These are phyloP conservation scores for Astreopora myriophthalma DNA, from an alignment of 64 coral and sea anemone genomes.

Conservation along the genomic window DNA sequence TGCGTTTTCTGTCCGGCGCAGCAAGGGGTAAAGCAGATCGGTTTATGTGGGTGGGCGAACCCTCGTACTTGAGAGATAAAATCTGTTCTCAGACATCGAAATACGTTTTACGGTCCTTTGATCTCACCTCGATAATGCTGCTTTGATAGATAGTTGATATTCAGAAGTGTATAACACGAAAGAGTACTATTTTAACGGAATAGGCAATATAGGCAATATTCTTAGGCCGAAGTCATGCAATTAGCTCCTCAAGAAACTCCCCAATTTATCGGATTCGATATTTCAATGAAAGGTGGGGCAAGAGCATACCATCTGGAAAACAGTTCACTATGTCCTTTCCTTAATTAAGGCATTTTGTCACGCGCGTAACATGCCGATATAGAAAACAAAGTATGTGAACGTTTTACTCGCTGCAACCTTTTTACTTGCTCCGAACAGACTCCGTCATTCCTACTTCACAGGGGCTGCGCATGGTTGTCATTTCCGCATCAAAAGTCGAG, in stretches of 20 bases:
- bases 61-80: not conserved
- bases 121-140: no score
- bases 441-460: no score
- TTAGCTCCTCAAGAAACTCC: not conserved
- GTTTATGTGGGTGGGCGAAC: not conserved
- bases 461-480: no score
- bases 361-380: no score
- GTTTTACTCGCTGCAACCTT: no score
- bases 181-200: not conserved
- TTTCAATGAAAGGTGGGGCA: not conserved
- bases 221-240: not conserved
- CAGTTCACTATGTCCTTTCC: no score
- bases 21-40: not conserved
- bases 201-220: not conserved
- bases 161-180: not conserved
- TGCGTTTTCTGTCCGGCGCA: not conserved
- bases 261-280: not conserved
- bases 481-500: no score
- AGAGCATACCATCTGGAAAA: no score
- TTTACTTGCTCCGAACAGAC: no score
- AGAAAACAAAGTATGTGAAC: no score
- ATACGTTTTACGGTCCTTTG: not conserved
- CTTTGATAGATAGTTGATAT: no score
- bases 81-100: not conserved
- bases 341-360: no score